These are phyloP conservation scores for Caenorhabditis inopinata DNA, from an alignment of 1,140 invertebrate species.

Conservation along the genomic window DNA sequence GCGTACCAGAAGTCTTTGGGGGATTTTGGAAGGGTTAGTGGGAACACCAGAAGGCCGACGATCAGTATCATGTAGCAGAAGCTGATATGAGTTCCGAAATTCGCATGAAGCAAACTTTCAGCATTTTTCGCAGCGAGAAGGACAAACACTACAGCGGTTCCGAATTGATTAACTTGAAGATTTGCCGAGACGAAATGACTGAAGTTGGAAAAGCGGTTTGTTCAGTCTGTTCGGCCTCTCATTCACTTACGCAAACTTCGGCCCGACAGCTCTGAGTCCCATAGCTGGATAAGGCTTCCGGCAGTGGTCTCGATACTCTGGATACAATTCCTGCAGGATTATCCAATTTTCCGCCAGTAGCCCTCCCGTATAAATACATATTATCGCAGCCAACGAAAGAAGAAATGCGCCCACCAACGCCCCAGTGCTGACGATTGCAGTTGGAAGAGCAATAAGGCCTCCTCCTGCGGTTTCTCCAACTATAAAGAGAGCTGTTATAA, in stretches of 20 bases:
- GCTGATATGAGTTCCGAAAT: constrained; percentile 68
- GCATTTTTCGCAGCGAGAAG: constrained; percentile 74
- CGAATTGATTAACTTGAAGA: constrained; percentile 61
- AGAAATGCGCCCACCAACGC: constrained; percentile 49
- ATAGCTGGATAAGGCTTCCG: constrained; percentile 76
- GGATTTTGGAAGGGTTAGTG: constrained; percentile 74
- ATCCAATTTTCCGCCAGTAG: constrained; percentile 75
- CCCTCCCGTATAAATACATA: constrained; percentile 62
- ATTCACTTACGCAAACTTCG: constrained; percentile 66
- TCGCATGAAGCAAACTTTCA: constrained; percentile 64
- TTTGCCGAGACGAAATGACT: constrained; percentile 58
- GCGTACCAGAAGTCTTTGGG: constrained; percentile 76
- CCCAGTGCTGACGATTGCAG: constrained; percentile 58
- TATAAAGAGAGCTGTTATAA: constrained; percentile 42
- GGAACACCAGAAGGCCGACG: constrained; percentile 71
- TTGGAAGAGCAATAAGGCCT: constrained; percentile 62
- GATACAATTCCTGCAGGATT: constrained; percentile 74
- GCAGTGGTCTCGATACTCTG: constrained; percentile 71
- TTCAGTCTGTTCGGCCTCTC: neutral
- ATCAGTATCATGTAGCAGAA: constrained; percentile 75
- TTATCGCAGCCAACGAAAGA: constrained; percentile 57
- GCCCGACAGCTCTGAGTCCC: constrained; percentile 72
- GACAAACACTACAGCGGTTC: constrained; percentile 68
- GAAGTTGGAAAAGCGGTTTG: constrained; percentile 18
- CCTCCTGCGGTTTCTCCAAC: constrained; percentile 61